Conservation (phyloP, 2,888 invertebrate species). For the Atrina japonica region DNA sequence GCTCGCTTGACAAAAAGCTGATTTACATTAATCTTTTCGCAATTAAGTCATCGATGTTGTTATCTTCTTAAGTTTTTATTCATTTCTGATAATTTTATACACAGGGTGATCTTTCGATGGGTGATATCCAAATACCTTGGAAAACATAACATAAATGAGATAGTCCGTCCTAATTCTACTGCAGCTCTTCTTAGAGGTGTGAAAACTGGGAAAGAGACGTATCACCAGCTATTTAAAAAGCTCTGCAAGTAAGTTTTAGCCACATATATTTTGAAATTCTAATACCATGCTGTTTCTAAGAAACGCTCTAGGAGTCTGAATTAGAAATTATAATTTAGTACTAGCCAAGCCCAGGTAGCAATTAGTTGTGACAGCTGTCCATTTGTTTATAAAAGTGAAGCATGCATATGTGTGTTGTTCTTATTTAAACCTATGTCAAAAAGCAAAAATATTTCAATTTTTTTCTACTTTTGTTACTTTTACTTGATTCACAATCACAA, state of each 20-base stretch:
- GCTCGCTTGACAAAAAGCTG: not conserved
- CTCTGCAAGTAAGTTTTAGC: slow-evolving; percentile 89
- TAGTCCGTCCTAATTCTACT: slow-evolving; percentile 92
- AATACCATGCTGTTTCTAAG: not conserved
- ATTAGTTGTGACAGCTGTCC: no score
- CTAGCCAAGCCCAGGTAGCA: no score
- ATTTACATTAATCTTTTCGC: not conserved
- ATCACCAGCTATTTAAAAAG: slow-evolving; percentile 98
- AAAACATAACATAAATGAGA: slow-evolving; percentile 91
- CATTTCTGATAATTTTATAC: no score
- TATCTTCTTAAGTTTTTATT: no score
- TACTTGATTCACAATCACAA: no score
- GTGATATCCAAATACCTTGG: slow-evolving; percentile 99
- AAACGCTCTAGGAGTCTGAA: not conserved
- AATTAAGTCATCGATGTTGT: no score
- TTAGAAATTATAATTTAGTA: no score
- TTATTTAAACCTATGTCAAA: not conserved
- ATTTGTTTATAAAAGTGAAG: no score
- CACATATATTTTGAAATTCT: not conserved
- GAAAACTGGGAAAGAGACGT: slow-evolving; percentile 98
- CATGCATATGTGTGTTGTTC: no score
- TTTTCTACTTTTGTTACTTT: no score
- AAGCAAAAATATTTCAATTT: no score
- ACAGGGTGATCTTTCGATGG: slow-evolving; percentile 97
- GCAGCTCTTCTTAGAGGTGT: slow-evolving; percentile 92